Conservation (phyloP, 1,140 invertebrate species). For the Trichonephila clavipes region DNA sequence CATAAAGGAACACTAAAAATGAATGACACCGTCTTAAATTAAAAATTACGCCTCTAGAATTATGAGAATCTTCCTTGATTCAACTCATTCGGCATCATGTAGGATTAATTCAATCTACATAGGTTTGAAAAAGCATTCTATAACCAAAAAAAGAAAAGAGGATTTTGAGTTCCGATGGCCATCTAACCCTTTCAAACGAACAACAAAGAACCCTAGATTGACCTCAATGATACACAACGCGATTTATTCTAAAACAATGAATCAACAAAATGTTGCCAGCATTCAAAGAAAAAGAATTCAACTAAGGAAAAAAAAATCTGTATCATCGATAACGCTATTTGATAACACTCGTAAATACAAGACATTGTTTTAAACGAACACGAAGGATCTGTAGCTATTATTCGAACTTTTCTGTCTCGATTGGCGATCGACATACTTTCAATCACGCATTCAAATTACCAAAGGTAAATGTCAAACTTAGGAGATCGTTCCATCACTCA, state of each 20-base stretch:
- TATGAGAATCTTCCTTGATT: not conserved
- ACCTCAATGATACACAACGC: conserved; percentile 10
- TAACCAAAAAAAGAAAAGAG: not conserved
- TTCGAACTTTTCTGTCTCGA: conserved; percentile 38
- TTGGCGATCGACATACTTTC: conserved; percentile 36
- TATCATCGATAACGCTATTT: not conserved
- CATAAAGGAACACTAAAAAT: not conserved
- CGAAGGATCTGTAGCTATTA: conserved; percentile 17
- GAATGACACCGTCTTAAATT: not conserved
- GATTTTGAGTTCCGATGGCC: not conserved
- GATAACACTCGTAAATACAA: conserved; percentile 39
- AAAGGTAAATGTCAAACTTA: conserved; percentile 5
- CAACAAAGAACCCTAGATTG: conserved; percentile 24
- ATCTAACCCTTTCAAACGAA: not conserved
- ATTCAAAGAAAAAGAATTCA: not conserved
- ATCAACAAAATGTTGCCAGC: conserved; percentile 18
- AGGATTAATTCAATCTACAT: not conserved
- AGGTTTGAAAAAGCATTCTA: not conserved
- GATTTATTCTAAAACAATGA: conserved; percentile 32
- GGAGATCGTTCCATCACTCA: not conserved
- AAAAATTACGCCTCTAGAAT: not conserved
- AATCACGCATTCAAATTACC: conserved; percentile 47
- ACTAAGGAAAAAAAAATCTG: conserved; percentile 37
- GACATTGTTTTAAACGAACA: conserved; percentile 43
- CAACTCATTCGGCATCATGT: not conserved